phyloP scores from a whole-genome alignment of 2,888 invertebrate species.

The Diachrysia chrysitis region DNA sequence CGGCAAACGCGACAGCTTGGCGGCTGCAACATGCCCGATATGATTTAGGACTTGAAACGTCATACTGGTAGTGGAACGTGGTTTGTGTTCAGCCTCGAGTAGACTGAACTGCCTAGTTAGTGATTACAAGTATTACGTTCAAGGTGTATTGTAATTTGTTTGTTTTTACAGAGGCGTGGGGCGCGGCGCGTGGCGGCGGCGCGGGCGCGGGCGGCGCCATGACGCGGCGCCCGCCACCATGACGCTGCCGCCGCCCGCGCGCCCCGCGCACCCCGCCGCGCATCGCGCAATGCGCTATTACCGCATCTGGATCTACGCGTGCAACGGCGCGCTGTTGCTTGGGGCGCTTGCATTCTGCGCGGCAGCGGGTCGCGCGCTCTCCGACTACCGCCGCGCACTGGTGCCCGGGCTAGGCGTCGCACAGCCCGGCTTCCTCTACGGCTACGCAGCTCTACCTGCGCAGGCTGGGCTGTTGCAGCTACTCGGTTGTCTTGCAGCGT shows the following conservation, averaged over 20 bases:
- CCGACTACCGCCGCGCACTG: slow-evolving; percentile 92
- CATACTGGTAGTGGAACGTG: neutral
- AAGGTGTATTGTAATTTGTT: neutral
- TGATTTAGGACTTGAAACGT: slow-evolving; percentile 6
- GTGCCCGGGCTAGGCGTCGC: slow-evolving; percentile 93
- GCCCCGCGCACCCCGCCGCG: slow-evolving; percentile 87
- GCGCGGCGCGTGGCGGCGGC: slow-evolving; percentile 89
- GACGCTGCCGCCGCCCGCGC: slow-evolving; percentile 90
- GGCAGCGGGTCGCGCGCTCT: slow-evolving; percentile 92
- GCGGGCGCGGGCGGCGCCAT: slow-evolving; percentile 89
- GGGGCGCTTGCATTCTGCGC: slow-evolving; percentile 94
- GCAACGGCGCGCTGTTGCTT: slow-evolving; percentile 95
- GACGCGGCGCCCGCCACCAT: slow-evolving; percentile 89
- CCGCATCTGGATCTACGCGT: slow-evolving; percentile 97
- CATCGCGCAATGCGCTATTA: slow-evolving; percentile 93
- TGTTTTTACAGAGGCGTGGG: slow-evolving; percentile 85
- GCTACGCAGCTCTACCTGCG: slow-evolving; percentile 93
- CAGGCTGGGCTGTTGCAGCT: slow-evolving; percentile 92
- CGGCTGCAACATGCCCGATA: slow-evolving; percentile 6
- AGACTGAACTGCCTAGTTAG: neutral
- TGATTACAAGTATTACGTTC: neutral
- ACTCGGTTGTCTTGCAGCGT: slow-evolving; percentile 94
- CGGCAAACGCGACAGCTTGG: slow-evolving; percentile 5
- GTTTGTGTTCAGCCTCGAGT: neutral
- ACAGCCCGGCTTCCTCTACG: slow-evolving; percentile 95